These are phyloP conservation scores for Kryptolebias ocellatus DNA, from an alignment of 2,797 vertebrate species.

Conservation along the genomic window DNA sequence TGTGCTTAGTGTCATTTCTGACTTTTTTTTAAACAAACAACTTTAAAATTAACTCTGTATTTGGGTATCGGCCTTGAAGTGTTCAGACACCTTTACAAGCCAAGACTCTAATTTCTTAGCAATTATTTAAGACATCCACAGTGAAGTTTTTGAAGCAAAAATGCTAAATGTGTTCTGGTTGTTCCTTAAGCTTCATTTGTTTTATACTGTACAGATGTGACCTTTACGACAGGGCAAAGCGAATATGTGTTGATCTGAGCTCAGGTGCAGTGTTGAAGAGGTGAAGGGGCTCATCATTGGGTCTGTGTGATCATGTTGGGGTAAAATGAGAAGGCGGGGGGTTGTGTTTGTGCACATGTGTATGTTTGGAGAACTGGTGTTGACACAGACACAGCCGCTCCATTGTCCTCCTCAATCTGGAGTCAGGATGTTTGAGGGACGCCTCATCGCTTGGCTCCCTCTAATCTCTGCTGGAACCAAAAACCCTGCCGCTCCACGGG, in stretches of 20 bases:
- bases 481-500: slow-evolving; percentile 58
- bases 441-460: slow-evolving; percentile 69
- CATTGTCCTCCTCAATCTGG: slow-evolving; percentile 72
- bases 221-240: slow-evolving; percentile 33
- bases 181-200: background rate
- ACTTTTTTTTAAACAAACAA: slow-evolving; percentile 10
- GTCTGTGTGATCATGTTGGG: slow-evolving; percentile 40
- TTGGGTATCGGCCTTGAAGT: slow-evolving; percentile 1
- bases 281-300: slow-evolving; percentile 47
- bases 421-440: slow-evolving; percentile 78
- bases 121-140: background rate
- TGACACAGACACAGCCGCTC: slow-evolving; percentile 78
- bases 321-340: slow-evolving; percentile 7
- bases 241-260: slow-evolving; percentile 45
- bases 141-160: no score
- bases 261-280: slow-evolving; percentile 61
- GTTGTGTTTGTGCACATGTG: slow-evolving; percentile 47
- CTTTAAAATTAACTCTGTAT: slow-evolving; percentile 4
- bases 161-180: background rate
- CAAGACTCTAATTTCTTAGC: background rate
- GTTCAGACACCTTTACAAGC: background rate
- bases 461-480: slow-evolving; percentile 78
- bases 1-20: background rate
- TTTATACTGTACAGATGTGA: slow-evolving; percentile 18
- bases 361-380: slow-evolving; percentile 73